Base-by-base conservation (phyloP, 1,140 invertebrate species). In the Pemphigus obesinymphae region DNA sequence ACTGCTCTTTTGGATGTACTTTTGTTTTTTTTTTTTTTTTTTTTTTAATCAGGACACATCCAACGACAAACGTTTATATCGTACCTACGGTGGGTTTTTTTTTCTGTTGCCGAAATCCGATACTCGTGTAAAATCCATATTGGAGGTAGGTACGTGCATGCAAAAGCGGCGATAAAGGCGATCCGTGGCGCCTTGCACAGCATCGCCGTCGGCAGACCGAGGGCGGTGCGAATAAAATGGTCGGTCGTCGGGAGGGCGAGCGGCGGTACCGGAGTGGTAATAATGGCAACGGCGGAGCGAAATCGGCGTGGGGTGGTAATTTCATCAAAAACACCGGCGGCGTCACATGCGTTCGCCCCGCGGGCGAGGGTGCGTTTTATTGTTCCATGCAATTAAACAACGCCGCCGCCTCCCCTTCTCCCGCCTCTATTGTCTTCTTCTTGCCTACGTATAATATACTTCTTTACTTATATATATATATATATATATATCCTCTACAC, bases 311-410 rank as follows among this genome's bases (percentile, higher is more conserved):
- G 75, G 37, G 37, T 40, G 37, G 37, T 40, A 58, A 76, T 76
- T 76, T 76, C 75, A 43, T 80, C 76, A 43, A 31, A 43, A 43
- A 80, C 55, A 45, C 55, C 55, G 73, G 20, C 55, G 75, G 17
- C 29, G 34, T 34, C 48, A 20, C 53, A 37, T 78, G n/a, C 48
- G 50, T 50, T 43, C 48, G 48, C 45, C 48, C 3, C 73, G 50
- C 31, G 50, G n/a, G 10, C 75, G 37, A 63, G 76, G 76, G 55
- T 80, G 76, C 76, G 55, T 80, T 80, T 80, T 80, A 80, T 80
- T 61, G 76, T 58, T n/a, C 58, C 11, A 17, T 31, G 55, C 76
- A 78, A 78, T 78, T 78, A 61, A 78, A 78, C 43, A 43, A n/a
- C 11, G 66, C n/a, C 5, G 66, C 34, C n/a, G 43, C 66, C 37